Base-by-base conservation (phyloP, 2,797 vertebrate genomes). In the Champsocephalus esox region DNA sequence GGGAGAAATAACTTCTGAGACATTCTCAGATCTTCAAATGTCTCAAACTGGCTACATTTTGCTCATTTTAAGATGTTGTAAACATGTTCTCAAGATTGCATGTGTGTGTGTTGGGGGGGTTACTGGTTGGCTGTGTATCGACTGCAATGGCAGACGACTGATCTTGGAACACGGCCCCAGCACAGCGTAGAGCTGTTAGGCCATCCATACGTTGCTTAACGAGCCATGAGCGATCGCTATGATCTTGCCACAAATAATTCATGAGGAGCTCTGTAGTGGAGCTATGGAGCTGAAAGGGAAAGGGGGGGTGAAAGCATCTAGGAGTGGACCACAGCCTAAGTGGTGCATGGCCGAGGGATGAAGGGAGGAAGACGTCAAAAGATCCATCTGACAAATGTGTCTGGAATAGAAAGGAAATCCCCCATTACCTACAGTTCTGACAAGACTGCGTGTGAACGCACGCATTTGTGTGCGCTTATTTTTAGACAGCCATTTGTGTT, bases 181-280 rank as follows among this genome's bases (percentile, higher is more conserved):
- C 84, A 80, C 73, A 38, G 80, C 61, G 78, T 82, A 3, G 75
- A 82, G 86, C 80, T 92, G 86, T 89, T 88, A 92, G 90, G 87
- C 93, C 89, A 81, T 87, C 89, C 81, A 57, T 80, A 83, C 64
- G 62, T 87, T 89, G 91, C 79, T 85, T 94, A 95, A 95, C 84
- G 90, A 94, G 92, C 91, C 93, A 77, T 93, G 91, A 93, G 91
- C 68, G 64, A 93, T 87, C 5, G 83, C 93, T 93, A 92, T 94
- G 92, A 94, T 94, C 93, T 91, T 16, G 70, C 79, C 85, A 90
- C 92, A 89, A 94, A 94, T 95, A 92, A 93, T 94, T 95, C 90
- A 94, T 91, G 89, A 91, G 88, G 84, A 90, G 77, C 80, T 82
- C 83, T 87, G 88, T 83, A 82, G 89, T 79, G 87, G 85, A 86